Evolutionary conservation across 2,113 vertebrate species (phyloP).

Genomic region (Platysternon megacephalum): DNA sequence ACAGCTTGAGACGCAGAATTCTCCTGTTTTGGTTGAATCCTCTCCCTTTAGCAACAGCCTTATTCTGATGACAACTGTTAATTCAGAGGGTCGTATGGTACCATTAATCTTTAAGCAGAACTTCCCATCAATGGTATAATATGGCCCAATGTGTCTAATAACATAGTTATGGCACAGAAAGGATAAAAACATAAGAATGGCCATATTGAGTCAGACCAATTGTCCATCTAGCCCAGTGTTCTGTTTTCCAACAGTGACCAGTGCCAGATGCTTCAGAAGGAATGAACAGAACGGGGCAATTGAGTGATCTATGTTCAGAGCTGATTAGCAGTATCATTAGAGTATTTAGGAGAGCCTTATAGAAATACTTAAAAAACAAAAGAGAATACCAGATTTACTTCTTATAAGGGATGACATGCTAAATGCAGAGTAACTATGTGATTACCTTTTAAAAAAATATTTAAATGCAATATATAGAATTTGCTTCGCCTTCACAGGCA

Average conservation of each 20-base stretch:
- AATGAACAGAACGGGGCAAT: neutral
- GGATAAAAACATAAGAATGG: neutral
- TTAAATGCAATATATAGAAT: neutral
- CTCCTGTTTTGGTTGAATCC: neutral
- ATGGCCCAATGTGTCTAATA: neutral
- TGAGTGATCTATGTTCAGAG: neutral
- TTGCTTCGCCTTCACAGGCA: neutral
- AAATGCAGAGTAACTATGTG: neutral
- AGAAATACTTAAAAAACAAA: neutral
- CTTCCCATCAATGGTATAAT: neutral
- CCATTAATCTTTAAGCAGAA: neutral
- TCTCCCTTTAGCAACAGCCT: neutral
- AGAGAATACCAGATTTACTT: neutral
- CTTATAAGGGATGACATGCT: neutral
- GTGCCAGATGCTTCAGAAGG: neutral
- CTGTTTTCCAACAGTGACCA: neutral
- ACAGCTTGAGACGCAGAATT: neutral
- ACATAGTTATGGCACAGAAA: neutral
- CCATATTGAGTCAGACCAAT: neutral
- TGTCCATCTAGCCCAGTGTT: neutral
- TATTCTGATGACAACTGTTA: neutral
- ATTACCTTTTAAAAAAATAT: neutral
- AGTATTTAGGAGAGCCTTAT: neutral
- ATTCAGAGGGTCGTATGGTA: neutral
- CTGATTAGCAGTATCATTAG: neutral